These are phyloP conservation scores for Oncorhynchus mykiss DNA, from an alignment of 2,113 vertebrate genomes.

Conservation along the genomic window DNA sequence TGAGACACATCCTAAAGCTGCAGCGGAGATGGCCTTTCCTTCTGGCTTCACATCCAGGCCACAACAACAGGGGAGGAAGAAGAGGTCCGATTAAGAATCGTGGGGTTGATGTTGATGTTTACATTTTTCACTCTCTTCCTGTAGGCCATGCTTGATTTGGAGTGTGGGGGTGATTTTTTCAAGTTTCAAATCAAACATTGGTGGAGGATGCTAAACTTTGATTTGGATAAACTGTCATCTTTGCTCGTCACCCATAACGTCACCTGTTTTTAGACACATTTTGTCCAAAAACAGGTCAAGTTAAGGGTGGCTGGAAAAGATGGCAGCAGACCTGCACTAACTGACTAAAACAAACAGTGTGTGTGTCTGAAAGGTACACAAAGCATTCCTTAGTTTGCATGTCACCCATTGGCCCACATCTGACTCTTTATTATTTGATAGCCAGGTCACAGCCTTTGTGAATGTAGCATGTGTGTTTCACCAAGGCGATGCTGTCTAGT, in stretches of 20 bases:
- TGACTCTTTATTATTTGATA: background rate
- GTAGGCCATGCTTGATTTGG: background rate
- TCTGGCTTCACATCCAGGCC: too few relatives aligned
- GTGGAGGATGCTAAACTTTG: background rate
- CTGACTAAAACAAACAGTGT: background rate
- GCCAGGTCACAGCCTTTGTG: conserved; percentile 6
- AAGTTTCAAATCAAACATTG: conserved; percentile 14
- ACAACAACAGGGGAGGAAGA: background rate
- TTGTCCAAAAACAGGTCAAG: background rate
- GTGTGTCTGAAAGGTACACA: background rate
- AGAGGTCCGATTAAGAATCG: background rate
- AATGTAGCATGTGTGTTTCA: conserved; percentile 4
- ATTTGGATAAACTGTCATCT: background rate
- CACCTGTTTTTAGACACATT: too few relatives aligned
- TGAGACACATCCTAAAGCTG: too few relatives aligned
- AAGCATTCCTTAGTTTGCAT: background rate
- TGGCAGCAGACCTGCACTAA: background rate
- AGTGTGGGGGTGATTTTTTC: background rate
- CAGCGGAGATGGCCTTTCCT: too few relatives aligned
- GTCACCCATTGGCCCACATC: background rate
- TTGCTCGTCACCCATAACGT: too few relatives aligned
- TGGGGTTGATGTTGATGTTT: background rate
- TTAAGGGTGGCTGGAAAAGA: background rate
- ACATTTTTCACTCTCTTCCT: background rate
- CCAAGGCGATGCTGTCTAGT: conserved; percentile 1